Evolutionary conservation across 2,888 invertebrate species (phyloP).

Genomic region (Archips xylosteana): DNA sequence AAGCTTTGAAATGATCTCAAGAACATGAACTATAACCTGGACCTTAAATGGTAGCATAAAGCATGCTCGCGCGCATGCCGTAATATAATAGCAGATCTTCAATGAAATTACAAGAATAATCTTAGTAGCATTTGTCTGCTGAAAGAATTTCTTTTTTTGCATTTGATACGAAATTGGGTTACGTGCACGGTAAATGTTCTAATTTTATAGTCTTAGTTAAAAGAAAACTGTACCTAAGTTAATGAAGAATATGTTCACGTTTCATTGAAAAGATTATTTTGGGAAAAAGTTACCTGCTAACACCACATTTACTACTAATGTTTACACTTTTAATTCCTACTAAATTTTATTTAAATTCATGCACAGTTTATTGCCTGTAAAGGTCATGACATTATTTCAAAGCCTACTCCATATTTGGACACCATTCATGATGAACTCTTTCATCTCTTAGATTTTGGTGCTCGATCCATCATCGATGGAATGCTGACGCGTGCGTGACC

Average conservation of each 20-base stretch:
- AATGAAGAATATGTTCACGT: too few species aligned
- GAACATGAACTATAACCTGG: conserved; percentile 37
- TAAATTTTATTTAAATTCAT: too few species aligned
- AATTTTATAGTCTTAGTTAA: too few species aligned
- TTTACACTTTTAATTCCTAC: too few species aligned
- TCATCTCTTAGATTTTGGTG: background rate
- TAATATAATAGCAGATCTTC: conserved; percentile 3
- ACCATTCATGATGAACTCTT: background rate
- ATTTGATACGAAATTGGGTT: too few species aligned
- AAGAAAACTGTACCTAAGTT: too few species aligned
- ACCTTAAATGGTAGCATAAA: conserved; percentile 28
- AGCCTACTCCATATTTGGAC: background rate
- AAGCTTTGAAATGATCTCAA: conserved; percentile 23
- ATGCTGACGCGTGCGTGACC: conserved; percentile 5
- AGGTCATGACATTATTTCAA: background rate
- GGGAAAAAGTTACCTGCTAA: too few species aligned
- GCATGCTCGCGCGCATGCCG: conserved; percentile 31
- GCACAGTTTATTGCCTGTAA: too few species aligned
- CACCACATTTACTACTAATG: too few species aligned
- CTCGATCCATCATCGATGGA: background rate
- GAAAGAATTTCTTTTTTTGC: background rate
- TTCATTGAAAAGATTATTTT: too few species aligned
- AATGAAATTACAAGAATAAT: conserved; percentile 15
- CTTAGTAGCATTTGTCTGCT: background rate
- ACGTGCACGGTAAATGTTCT: too few species aligned